Evolutionary conservation across 2,113 vertebrate genomes (phyloP), one percentile per base, ranked within the genome.

Genomic region (Strix aluco): DNA sequence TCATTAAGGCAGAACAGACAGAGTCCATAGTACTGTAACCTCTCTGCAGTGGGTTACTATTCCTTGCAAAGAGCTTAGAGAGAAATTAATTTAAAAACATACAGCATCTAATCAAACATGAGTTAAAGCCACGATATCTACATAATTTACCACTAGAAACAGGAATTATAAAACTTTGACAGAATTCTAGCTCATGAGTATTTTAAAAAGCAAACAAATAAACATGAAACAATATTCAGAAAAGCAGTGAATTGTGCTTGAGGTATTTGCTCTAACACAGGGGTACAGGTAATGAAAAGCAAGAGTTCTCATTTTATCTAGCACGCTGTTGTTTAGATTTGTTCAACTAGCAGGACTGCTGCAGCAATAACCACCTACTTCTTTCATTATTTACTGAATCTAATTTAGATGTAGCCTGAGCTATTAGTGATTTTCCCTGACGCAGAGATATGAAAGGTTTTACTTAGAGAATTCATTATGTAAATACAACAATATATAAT

Each of bases 1-100:
- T 98, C 96, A 98, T 98, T 98, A 98, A 98, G 96, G 93, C 95
- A 94, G 97, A 98, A 97, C 97, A 98, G 97, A 96, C 93, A 96
- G 96, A 98, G 98, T 97, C 98, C 97, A 97, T 7, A 88, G 92
- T 89, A 96, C 90, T 97, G 97, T 98, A 98, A 98, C 98, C 98
- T 98, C 97, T 97, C 97, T 98, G 96, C 97, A 98, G 96, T 92
- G 91, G 97, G 97, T 92, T 98, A 97, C 94, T 90, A 96, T 96
- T 96, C 95, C 97, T 97, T 92, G 96, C 94, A 94, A 96, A 97
- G 86, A 97, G 95, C 96, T 94, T 72, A 81, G 94, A 92, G 91
- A 96, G 92, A 94, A 98, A 98, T 97, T 98, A 98, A 98, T 98
- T 98, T 79, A 69, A 97, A 98, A 97, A 96, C 94, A 94, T 92